phyloP scores from a whole-genome alignment of 2,888 invertebrate species.

The Ceratothoa steindachneri region DNA sequence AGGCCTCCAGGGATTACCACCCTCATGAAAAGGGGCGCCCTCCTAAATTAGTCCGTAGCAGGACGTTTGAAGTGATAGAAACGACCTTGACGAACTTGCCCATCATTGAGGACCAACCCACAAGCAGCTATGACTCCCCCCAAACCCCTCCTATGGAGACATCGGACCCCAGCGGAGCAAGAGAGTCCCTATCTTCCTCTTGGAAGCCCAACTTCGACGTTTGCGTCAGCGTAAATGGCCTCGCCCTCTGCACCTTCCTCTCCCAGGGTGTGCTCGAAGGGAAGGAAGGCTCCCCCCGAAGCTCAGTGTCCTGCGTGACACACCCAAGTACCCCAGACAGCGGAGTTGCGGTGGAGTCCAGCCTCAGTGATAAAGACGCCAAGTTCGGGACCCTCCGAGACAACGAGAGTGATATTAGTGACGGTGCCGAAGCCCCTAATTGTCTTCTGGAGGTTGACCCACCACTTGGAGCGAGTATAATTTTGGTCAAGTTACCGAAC shows the following conservation, averaged over 20 bases:
- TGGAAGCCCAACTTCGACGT: background rate
- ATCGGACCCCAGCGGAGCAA: background rate
- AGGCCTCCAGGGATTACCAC: background rate
- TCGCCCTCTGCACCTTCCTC: background rate
- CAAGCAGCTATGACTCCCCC: no score
- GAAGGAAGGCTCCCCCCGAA: background rate
- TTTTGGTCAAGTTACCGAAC: background rate
- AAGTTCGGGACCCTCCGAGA: background rate
- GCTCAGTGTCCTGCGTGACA: background rate
- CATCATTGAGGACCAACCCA: constrained; percentile 1
- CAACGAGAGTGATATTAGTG: background rate
- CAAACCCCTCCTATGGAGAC: background rate
- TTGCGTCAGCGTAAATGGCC: background rate
- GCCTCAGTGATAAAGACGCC: background rate
- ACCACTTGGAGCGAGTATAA: background rate
- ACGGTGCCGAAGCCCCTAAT: background rate
- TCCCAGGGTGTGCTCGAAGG: no score
- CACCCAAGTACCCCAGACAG: background rate
- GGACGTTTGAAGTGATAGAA: constrained; percentile 36
- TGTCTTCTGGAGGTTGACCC: no score
- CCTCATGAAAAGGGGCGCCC: background rate
- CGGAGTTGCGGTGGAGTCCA: background rate
- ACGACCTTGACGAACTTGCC: constrained; percentile 28
- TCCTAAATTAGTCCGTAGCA: constrained; percentile 28
- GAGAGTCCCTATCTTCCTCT: background rate